Evolutionary conservation across 2,888 invertebrate species (phyloP).

Genomic region (Mystacides longicornis): DNA sequence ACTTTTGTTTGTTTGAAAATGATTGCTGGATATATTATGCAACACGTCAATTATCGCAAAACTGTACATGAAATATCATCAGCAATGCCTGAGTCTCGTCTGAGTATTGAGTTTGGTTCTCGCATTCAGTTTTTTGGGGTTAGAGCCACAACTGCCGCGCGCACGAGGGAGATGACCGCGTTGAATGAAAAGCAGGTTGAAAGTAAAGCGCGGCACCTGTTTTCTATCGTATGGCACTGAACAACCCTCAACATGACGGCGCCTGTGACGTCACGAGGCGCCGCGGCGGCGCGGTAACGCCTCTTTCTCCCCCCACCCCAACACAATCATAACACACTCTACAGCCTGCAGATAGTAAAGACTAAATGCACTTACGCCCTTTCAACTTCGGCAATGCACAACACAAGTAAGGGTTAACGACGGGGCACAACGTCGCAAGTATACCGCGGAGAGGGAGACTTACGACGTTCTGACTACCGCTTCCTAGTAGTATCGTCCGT

Average conservation of each 20-base stretch:
- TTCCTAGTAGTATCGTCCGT: background rate
- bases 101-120: background rate
- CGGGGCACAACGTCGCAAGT: background rate
- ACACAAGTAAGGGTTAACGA: constrained; percentile 1
- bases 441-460: background rate
- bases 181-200: constrained; percentile 7
- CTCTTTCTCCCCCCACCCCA: constrained; percentile 14
- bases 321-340: background rate
- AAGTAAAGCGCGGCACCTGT: constrained; percentile 17
- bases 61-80: too few species aligned
- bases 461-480: background rate
- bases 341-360: constrained; percentile 6
- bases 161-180: constrained; percentile 11
- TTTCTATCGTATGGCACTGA: constrained; percentile 15
- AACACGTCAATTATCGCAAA: too few species aligned
- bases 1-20: too few species aligned
- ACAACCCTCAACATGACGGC: constrained; percentile 10
- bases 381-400: constrained; percentile 2
- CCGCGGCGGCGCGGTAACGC: constrained; percentile 24
- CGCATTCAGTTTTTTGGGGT: background rate
- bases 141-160: background rate
- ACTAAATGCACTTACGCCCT: constrained; percentile 8
- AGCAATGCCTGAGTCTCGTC: too few species aligned
- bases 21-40: too few species aligned
- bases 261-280: constrained; percentile 21